Conservation (phyloP, 92 coral and sea anemone species). For the Paragorgia papillata region DNA sequence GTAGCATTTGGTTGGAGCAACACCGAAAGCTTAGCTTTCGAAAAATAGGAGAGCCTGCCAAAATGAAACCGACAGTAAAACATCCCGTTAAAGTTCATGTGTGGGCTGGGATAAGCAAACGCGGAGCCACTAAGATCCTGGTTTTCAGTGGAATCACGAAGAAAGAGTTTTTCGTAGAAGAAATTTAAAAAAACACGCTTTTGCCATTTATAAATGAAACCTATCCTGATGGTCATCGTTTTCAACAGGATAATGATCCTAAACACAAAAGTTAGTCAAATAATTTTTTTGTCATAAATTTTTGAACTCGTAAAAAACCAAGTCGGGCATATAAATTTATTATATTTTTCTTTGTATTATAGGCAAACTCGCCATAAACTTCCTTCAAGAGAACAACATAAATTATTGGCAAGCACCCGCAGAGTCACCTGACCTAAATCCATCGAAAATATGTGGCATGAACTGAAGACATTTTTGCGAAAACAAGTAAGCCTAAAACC, state of each 20-base stretch:
- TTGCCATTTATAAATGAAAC: constrained; percentile 40
- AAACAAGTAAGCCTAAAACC: constrained; percentile 15
- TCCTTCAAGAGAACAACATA: constrained; percentile 12
- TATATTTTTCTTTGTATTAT: constrained; percentile 1
- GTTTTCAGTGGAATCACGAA: constrained; percentile 50
- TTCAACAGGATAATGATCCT: constrained; percentile 46
- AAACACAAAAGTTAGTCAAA: constrained; percentile 29
- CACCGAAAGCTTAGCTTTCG: constrained; percentile 45
- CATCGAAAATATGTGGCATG: constrained; percentile 41
- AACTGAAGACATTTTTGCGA: constrained; percentile 15
- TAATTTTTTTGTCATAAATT: background rate
- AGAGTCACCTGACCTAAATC: constrained; percentile 30
- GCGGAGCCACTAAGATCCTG: constrained; percentile 46
- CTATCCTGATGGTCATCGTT: constrained; percentile 47
- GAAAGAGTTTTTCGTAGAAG: constrained; percentile 24
- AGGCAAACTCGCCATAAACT: constrained; percentile 37
- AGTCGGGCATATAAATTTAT: too few relatives aligned
- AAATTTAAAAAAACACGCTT: constrained; percentile 13
- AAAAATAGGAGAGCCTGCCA: constrained; percentile 46
- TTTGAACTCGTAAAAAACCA: background rate
- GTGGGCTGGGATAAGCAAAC: constrained; percentile 58
- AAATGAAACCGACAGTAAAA: constrained; percentile 54
- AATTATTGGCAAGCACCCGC: constrained; percentile 47
- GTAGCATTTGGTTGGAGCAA: constrained; percentile 48
- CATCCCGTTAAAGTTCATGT: constrained; percentile 62